phyloP scores from a whole-genome alignment of 2,113 vertebrate species.

The Sinocyclocheilus grahami region DNA sequence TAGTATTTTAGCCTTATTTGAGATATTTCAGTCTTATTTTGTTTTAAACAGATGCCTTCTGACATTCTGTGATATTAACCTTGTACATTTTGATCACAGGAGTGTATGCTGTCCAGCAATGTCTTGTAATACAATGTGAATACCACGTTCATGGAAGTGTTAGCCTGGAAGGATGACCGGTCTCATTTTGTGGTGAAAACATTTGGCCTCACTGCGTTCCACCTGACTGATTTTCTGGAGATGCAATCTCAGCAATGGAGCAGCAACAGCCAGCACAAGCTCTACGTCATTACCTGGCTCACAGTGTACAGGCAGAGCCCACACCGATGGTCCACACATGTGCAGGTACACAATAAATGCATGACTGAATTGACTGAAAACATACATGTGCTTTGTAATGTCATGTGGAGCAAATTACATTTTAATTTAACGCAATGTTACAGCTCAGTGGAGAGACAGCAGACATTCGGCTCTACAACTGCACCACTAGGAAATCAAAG shows the following conservation, averaged over 20 bases:
- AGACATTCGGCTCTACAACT: conserved; percentile 73
- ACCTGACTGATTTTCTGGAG: conserved; percentile 65
- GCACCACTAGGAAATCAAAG: conserved; percentile 69
- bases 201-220: conserved; percentile 62
- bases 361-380: background rate
- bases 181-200: conserved; percentile 26
- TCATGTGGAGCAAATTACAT: background rate
- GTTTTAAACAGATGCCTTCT: background rate
- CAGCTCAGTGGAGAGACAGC: conserved; percentile 70
- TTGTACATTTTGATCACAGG: conserved; percentile 64
- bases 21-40: background rate
- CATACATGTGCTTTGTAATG: background rate
- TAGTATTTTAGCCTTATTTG: too few species aligned
- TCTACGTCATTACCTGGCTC: conserved; percentile 71
- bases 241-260: conserved; percentile 31
- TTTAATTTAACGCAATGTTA: conserved; percentile 43
- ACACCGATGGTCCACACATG: conserved; percentile 48
- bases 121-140: conserved; percentile 60
- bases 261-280: background rate
- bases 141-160: conserved; percentile 58
- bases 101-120: conserved; percentile 53
- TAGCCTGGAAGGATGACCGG: conserved; percentile 32
- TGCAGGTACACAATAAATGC: conserved; percentile 65
- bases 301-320: conserved; percentile 66
- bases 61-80: conserved; percentile 3